A percentile compares a stretch with the other conserved stretches of the same genome.
These are phyloP conservation scores for Dendrolimus pini DNA, from an alignment of 2,888 invertebrate species.

Conservation along the genomic window DNA sequence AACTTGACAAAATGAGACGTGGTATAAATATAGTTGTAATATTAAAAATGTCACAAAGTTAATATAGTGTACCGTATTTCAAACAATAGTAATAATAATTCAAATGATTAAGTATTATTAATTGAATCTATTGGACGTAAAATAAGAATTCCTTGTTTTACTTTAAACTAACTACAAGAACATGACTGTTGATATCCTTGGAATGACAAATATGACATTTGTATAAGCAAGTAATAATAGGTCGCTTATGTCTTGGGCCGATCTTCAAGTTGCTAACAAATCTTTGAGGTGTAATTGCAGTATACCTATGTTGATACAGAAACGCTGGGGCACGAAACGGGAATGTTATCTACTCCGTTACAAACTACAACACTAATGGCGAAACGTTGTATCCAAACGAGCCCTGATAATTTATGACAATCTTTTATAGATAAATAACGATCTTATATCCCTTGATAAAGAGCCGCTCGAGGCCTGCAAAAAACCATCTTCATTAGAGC, in stretches of 20 bases:
- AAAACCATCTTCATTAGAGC: background rate
- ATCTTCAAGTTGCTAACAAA: conserved; percentile 40
- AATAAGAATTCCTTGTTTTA: too few species aligned
- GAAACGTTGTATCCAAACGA: conserved; percentile 46
- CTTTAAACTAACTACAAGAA: too few species aligned
- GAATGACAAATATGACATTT: too few species aligned
- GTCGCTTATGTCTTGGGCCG: conserved; percentile 28
- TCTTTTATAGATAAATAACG: conserved; percentile 29
- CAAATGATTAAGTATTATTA: too few species aligned
- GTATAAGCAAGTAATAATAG: too few species aligned
- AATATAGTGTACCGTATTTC: too few species aligned
- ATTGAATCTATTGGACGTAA: too few species aligned
- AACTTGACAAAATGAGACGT: too few species aligned
- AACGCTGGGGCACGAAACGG: conserved; percentile 36
- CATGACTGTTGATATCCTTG: too few species aligned
- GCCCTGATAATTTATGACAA: conserved; percentile 37
- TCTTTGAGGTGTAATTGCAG: conserved; percentile 59
- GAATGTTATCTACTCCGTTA: conserved; percentile 53
- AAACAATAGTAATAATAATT: too few species aligned
- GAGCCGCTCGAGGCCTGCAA: background rate
- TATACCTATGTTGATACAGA: conserved; percentile 47
- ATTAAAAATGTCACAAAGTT: too few species aligned
- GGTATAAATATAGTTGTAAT: too few species aligned
- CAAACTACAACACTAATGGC: conserved; percentile 58
- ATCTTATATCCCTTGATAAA: conserved; percentile 13